Base-by-base conservation (phyloP, 2,797 vertebrate genomes). In the Mionectes olivaceus region DNA sequence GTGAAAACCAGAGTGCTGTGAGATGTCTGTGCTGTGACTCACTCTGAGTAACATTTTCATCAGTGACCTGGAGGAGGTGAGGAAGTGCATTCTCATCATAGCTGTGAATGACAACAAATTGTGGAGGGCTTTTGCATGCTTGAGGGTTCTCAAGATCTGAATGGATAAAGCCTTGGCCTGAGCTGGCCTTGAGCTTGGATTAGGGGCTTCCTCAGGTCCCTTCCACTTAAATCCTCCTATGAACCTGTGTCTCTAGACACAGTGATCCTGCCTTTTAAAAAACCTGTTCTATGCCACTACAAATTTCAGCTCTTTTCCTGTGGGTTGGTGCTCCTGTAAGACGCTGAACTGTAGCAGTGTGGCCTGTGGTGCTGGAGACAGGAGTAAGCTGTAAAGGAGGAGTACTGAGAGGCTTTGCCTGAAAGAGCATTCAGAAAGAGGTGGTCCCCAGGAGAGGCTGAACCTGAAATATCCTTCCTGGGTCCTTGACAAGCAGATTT, bases 31-130 rank as follows among this genome's bases (percentile, higher is more conserved):
- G 30, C 53, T 78, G 30, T 4, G 3, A 10, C 30, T 56, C 53
- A 5, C 63, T 24, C 2, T 3, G 7, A 32, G 44, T 5, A 35
- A 49, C 2, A 0, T 46, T 60, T 47, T 24, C 14, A 11, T 64
- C 57, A 9, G 52, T 70, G 73, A 39, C 80, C 68, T 23, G 13
- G 19, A 64, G 35, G 18, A 91, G 50, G 32, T n/a, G 18, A 33
- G 49, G 41, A 22, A 56, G 33, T 4, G 10, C 28, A 5, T 25
- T 57, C 18, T 52, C 18, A 30, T 57, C 10, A 5, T 19, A 25
- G 27, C 1, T 27, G 21, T 32, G 32, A 41, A 19, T n/a, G 47
- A n/a, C 41, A 60, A 12, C 28, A 27, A 37, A 33, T 2, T 15
- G 33, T 15, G 37, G 7, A 67, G 41, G 25, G 18, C 13, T 13